Conservation (phyloP, 2,888 invertebrate species). For the Metacarcinus magister region DNA sequence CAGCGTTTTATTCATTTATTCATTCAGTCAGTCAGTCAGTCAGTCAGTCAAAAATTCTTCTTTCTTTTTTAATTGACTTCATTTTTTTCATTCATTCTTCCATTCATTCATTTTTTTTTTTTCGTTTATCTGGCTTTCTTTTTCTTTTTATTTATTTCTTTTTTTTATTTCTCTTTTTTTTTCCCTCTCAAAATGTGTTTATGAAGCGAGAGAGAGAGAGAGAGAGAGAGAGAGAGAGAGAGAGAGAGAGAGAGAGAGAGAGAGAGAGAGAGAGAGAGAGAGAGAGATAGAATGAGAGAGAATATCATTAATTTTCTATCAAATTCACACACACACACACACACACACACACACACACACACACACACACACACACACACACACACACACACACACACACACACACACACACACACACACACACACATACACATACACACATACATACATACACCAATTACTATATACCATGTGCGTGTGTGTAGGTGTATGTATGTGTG, state of each 20-base stretch:
- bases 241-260: not conserved
- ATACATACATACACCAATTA: no score
- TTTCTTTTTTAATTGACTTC: not conserved
- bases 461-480: not conserved
- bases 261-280: slow-evolving; percentile 39
- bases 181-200: not conserved
- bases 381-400: no score
- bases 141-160: no score
- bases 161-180: not conserved
- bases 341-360: no score
- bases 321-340: no score
- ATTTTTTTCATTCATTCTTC: not conserved
- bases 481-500: not conserved
- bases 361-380: no score
- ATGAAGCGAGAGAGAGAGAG: not conserved
- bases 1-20: not conserved
- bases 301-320: no score
- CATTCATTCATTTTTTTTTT: no score
- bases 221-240: not conserved
- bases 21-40: no score
- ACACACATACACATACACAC: no score
- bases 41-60: not conserved
- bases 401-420: no score
- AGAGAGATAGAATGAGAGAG: not conserved
- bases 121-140: no score